Evolutionary conservation across 2,113 vertebrate genomes (phyloP).

Genomic region (Hydropotes inermis): DNA sequence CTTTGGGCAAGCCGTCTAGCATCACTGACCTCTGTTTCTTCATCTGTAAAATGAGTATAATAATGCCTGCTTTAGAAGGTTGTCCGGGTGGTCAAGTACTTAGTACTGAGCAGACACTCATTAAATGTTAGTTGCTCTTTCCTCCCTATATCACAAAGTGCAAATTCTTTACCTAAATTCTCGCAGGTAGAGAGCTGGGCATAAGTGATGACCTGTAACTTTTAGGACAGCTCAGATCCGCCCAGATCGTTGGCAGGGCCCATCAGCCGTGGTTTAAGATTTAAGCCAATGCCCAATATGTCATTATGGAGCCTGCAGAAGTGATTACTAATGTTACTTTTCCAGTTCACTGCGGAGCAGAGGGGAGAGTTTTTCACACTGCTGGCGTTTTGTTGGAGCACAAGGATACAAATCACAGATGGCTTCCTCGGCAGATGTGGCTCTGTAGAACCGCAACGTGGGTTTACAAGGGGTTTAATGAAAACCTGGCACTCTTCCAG

Average conservation of each 20-base stretch:
- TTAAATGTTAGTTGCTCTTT: not conserved
- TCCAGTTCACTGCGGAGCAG: conserved; percentile 83
- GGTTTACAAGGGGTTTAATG: conserved; percentile 87
- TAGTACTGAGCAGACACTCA: not conserved
- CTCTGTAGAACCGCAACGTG: conserved; percentile 76
- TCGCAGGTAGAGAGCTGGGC: not conserved
- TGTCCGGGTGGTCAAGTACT: not conserved
- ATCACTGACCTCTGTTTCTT: not conserved
- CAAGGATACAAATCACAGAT: conserved; percentile 82
- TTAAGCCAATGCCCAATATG: conserved; percentile 83
- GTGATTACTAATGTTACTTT: conserved; percentile 86
- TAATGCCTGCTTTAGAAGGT: not conserved
- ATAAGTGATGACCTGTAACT: conserved; percentile 53
- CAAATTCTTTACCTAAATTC: not conserved
- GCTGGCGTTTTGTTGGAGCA: conserved; percentile 87
- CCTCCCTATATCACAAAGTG: not conserved
- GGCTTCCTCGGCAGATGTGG: conserved; percentile 86
- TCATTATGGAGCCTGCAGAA: conserved; percentile 85
- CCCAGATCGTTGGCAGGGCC: conserved; percentile 75
- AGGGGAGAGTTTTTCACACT: conserved; percentile 85
- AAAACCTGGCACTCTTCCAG: conserved; percentile 82
- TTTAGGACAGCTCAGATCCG: conserved; percentile 76
- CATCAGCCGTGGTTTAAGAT: conserved; percentile 61
- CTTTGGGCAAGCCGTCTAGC: not conserved
- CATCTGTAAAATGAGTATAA: not conserved